These are phyloP conservation scores for Melanotaenia boesemani DNA, from an alignment of 2,797 vertebrate species.

Conservation along the genomic window DNA sequence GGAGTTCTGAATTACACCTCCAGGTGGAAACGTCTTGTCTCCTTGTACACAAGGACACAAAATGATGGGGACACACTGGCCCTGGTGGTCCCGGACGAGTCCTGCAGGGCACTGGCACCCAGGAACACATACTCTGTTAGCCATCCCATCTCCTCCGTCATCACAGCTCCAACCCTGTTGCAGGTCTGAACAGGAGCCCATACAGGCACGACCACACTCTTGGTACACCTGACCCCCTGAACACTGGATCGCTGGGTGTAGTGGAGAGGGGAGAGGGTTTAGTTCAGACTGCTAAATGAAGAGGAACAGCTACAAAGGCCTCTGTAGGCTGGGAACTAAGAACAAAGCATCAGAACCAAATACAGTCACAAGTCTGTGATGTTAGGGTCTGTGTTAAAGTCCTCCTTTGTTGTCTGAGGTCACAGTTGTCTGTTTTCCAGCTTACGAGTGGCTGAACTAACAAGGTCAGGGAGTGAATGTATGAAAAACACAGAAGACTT, in stretches of 20 bases:
- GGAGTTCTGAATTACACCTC: conserved; percentile 74
- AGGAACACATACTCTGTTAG: conserved; percentile 81
- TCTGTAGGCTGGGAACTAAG: neutral
- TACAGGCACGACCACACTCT: conserved; percentile 86
- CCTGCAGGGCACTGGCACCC: conserved; percentile 88
- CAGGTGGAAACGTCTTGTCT: conserved; percentile 68
- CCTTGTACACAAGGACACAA: conserved; percentile 86
- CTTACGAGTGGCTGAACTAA: too few relatives aligned
- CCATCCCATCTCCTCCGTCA: conserved; percentile 19
- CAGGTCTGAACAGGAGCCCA: conserved; percentile 82
- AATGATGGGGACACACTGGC: conserved; percentile 85
- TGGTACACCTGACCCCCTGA: conserved; percentile 86
- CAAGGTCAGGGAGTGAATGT: too few relatives aligned
- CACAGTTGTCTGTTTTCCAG: too few relatives aligned
- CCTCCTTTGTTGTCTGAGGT: too few relatives aligned
- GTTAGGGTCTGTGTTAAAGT: too few relatives aligned
- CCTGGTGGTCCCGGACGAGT: conserved; percentile 83
- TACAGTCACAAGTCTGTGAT: too few relatives aligned
- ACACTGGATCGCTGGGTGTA: conserved; percentile 82
- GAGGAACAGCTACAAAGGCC: neutral
- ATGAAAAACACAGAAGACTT: too few relatives aligned
- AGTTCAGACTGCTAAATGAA: neutral
- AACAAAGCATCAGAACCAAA: neutral
- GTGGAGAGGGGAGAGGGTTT: neutral
- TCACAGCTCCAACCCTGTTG: conserved; percentile 74